Base-by-base conservation (phyloP, 2,797 vertebrate species). In the Bradypus variegatus region DNA sequence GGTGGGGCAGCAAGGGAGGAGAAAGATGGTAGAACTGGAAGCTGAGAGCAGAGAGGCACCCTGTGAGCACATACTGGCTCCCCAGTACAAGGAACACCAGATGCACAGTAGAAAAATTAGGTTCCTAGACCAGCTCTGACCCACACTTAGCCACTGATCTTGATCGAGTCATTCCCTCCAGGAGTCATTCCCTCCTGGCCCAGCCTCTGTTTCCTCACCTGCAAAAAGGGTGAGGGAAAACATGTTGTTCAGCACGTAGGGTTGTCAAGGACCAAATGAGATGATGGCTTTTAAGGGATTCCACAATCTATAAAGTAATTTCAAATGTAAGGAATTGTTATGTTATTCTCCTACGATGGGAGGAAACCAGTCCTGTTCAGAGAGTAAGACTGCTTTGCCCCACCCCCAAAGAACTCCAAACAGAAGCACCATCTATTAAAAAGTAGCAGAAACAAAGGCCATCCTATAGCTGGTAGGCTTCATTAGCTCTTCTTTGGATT, bases 351-450 rank as follows among this genome's bases (percentile, higher is more conserved):
- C 69, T 48, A 38, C 2, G 45, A 83, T 1, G 64, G 53, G 23
- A 27, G 50, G 50, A 77, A 78, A 45, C 2, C 0, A 36, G 60
- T 75, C 45, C 69, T 72, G 38, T 60, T 18, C 73, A 72, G 65
- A 67, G 33, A 58, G 36, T 6, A 41, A 65, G 7, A 19, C 8
- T 7, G 55, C 69, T n/a, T 79, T 27, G 13, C 73, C 70, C 18
- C 9, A 62, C 41, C 25, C 45, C 11, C 84, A 70, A 38, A 88
- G 58, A 92, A 85, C 38, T 41, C 85, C 86, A 69, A 91, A 95
- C 50, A 89, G 77, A 83, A 89, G 48, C 2, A 33, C 2, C 18
- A 25, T 8, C 88, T 67, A 69, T 93, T 33, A 92, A 92, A 89
- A 84, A 67, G 25, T 29, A 38, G 15, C 1, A 0, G 64, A 88